Evolutionary conservation across 2,797 vertebrate species (phyloP).

Genomic region (Paramormyrops hopkinsi): DNA sequence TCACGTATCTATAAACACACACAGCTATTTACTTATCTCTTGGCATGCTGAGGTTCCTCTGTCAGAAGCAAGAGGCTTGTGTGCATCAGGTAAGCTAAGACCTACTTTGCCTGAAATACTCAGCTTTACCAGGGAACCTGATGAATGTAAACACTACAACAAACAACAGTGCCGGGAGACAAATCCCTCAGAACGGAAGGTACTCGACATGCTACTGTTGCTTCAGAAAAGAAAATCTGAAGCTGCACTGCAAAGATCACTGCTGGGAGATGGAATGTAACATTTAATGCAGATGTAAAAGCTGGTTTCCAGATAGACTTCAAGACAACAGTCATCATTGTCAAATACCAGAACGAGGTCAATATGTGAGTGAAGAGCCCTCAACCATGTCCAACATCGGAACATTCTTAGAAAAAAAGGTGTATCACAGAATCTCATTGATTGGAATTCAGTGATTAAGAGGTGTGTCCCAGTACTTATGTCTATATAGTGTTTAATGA

Average conservation of each 20-base stretch:
- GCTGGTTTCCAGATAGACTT: neutral
- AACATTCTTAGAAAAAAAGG: neutral
- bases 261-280: neutral
- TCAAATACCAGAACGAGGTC: neutral
- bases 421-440: neutral
- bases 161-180: neutral
- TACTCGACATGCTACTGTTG: neutral
- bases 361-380: neutral
- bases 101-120: neutral
- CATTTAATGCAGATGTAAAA: neutral
- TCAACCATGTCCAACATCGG: neutral
- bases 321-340: neutral
- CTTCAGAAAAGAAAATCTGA: neutral
- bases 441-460: neutral
- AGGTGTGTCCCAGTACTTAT: neutral
- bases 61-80: neutral
- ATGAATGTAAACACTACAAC: neutral
- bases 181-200: neutral
- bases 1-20: neutral
- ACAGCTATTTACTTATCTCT: neutral
- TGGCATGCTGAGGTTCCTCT: neutral
- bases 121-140: neutral
- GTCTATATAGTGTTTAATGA: neutral
- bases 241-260: neutral
- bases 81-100: neutral